Conservation (phyloP, 2,888 invertebrate species). For the Philereme transversata region DNA sequence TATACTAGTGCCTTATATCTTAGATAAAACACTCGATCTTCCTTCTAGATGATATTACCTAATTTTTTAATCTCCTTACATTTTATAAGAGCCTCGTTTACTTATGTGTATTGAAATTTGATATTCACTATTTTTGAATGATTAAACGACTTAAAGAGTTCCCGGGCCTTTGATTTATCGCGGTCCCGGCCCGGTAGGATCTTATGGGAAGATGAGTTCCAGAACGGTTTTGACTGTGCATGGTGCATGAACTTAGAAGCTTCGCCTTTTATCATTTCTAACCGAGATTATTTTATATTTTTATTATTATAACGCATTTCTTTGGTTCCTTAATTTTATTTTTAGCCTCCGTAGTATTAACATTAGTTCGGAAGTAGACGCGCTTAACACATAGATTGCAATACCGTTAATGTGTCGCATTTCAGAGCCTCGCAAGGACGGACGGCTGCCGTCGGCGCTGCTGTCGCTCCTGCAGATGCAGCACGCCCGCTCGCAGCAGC, state of each 20-base stretch:
- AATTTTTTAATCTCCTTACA: conserved; percentile 41
- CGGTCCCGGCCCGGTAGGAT: conserved; percentile 49
- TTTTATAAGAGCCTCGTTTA: conserved; percentile 75
- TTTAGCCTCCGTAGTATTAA: conserved; percentile 82
- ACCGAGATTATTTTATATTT: conserved; percentile 71
- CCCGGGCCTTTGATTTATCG: conserved; percentile 58
- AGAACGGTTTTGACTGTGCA: conserved; percentile 76
- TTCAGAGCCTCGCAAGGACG: conserved; percentile 77
- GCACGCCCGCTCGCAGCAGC: conserved; percentile 52
- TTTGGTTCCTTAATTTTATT: conserved; percentile 83
- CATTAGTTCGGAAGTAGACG: conserved; percentile 75
- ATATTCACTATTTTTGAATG: conserved; percentile 76
- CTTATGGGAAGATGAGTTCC: conserved; percentile 80
- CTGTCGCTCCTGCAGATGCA: conserved; percentile 74
- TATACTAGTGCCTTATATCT: conserved; percentile 71
- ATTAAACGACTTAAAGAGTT: conserved; percentile 68
- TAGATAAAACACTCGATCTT: conserved; percentile 63
- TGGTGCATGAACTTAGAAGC: conserved; percentile 83
- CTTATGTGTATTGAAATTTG: conserved; percentile 60
- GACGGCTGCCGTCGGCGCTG: conserved; percentile 72
- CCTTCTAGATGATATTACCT: conserved; percentile 70
- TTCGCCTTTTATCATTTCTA: conserved; percentile 82
- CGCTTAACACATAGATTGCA: conserved; percentile 76
- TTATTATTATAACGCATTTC: conserved; percentile 82
- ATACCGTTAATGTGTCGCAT: conserved; percentile 76